Evolutionary conservation across 2,797 vertebrate genomes (phyloP).

Genomic region (Ciconia nigra): DNA sequence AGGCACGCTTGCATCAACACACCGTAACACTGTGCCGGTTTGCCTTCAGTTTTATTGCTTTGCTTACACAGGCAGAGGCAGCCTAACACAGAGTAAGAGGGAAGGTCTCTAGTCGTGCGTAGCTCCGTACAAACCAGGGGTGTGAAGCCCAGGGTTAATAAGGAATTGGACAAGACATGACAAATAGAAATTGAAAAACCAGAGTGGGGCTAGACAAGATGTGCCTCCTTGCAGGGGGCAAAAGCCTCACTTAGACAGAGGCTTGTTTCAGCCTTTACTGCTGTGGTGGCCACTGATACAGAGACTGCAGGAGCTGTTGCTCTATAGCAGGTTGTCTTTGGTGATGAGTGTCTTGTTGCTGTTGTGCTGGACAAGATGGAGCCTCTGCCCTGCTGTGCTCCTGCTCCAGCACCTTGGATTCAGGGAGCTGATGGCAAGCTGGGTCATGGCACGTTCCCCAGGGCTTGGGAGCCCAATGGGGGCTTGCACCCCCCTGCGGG

Average conservation of each 20-base stretch:
- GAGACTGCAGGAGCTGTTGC: not conserved
- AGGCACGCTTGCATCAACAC: not conserved
- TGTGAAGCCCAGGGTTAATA: not conserved
- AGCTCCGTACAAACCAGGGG: not conserved
- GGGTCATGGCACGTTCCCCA: not conserved
- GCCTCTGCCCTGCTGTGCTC: not conserved
- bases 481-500: not conserved
- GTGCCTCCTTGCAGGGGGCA: not conserved
- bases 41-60: slow-evolving; percentile 5
- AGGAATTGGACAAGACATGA: not conserved
- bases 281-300: not conserved
- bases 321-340: not conserved
- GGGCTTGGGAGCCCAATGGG: not conserved
- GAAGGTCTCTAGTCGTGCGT: not conserved
- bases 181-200: not conserved
- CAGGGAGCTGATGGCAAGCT: not conserved
- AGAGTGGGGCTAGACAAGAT: not conserved
- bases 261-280: not conserved
- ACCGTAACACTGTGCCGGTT: fast-evolving
- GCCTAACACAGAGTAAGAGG: not conserved
- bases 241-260: not conserved
- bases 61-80: not conserved
- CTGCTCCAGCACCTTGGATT: not conserved
- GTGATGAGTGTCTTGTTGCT: not conserved
- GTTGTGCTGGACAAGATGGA: not conserved